Evolutionary conservation across 2,797 vertebrate species (phyloP).

Genomic region (Mormyrus hasselquistii): DNA sequence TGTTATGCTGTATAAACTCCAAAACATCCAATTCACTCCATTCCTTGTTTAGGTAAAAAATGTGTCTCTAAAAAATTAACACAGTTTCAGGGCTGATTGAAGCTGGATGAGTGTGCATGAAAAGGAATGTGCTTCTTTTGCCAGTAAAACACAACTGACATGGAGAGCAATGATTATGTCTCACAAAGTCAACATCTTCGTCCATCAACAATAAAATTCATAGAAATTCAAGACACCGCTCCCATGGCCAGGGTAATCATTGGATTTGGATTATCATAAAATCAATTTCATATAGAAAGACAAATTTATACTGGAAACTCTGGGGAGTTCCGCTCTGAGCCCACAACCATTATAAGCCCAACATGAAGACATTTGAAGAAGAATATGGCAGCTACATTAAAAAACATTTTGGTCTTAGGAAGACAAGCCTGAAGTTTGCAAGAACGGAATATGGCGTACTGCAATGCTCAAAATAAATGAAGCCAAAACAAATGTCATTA

Average conservation of each 20-base stretch:
- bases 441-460: background rate
- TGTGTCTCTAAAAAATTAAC: background rate
- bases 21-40: background rate
- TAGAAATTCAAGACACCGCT: slow-evolving; percentile 6
- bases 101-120: background rate
- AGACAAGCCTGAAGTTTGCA: background rate
- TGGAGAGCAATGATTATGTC: background rate
- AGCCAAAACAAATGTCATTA: background rate
- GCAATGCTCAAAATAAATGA: background rate
- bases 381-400: background rate
- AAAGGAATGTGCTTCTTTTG: background rate
- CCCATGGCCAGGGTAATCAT: background rate
- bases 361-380: background rate
- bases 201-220: background rate
- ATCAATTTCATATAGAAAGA: slow-evolving; percentile 11
- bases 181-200: slow-evolving; percentile 5
- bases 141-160: background rate
- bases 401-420: background rate
- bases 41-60: background rate
- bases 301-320: slow-evolving; percentile 6
- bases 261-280: slow-evolving; percentile 14
- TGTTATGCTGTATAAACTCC: background rate
- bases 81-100: background rate
- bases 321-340: background rate
- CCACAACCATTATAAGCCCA: background rate